These are phyloP conservation scores for Dendrolimus kikuchii DNA, from an alignment of 1,140 invertebrate species.

Conservation along the genomic window DNA sequence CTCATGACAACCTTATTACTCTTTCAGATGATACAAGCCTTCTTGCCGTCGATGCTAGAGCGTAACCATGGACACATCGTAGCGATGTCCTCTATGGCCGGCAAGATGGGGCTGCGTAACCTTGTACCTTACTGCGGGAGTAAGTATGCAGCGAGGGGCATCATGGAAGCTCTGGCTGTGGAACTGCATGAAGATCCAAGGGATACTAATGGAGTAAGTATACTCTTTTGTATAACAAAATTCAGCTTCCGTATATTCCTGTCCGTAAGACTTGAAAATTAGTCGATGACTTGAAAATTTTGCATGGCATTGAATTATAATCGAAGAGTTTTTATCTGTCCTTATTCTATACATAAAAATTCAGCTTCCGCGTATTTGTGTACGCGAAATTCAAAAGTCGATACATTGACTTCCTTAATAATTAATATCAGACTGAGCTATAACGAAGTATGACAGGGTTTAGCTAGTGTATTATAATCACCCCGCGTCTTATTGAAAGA, in stretches of 20 bases:
- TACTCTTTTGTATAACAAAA: not conserved
- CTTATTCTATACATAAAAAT: no score
- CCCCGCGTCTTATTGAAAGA: no score
- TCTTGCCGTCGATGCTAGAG: constrained; percentile 83
- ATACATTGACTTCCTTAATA: no score
- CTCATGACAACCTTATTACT: not conserved
- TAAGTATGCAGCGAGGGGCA: constrained; percentile 84
- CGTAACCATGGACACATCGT: constrained; percentile 86
- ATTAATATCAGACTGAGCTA: no score
- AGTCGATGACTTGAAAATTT: no score
- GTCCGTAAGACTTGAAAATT: no score
- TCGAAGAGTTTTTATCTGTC: no score
- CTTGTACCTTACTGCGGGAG: constrained; percentile 86
- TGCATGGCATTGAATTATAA: no score
- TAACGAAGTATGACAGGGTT: no score
- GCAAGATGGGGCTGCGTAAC: constrained; percentile 79
- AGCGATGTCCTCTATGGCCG: constrained; percentile 84
- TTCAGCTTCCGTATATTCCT: not conserved
- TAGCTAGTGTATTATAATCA: no score
- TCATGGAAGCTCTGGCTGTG: constrained; percentile 81
- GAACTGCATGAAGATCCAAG: constrained; percentile 75
- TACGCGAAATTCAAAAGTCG: no score
- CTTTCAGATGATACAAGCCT: constrained; percentile 79
- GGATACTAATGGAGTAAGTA: constrained; percentile 42
- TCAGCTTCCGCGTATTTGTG: no score